Conservation (phyloP, 2,888 invertebrate species). For the Camptogramma bilineatum region DNA sequence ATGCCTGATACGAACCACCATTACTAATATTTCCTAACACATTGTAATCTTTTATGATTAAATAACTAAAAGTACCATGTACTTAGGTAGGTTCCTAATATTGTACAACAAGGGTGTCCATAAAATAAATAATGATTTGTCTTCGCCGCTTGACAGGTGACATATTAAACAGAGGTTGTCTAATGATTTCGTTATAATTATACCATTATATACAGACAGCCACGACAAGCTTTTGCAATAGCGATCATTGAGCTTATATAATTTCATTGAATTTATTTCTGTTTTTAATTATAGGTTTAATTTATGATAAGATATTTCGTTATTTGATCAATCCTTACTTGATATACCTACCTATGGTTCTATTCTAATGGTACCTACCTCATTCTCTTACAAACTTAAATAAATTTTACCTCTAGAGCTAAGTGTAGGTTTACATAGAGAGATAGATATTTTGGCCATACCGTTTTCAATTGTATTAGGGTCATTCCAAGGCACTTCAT, state of each 20-base stretch:
- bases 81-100: neutral
- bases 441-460: too few relatives aligned
- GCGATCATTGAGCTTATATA: slow-evolving; percentile 14
- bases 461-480: too few relatives aligned
- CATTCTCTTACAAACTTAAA: too few relatives aligned
- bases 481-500: too few relatives aligned
- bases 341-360: neutral
- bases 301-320: neutral
- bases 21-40: neutral
- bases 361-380: too few relatives aligned
- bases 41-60: neutral
- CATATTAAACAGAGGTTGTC: slow-evolving; percentile 29
- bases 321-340: neutral
- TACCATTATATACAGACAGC: slow-evolving; percentile 1
- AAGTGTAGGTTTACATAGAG: too few relatives aligned
- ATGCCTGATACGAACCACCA: too few relatives aligned
- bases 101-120: slow-evolving; percentile 5
- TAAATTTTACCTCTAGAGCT: too few relatives aligned
- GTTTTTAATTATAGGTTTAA: slow-evolving; percentile 9
- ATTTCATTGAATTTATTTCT: slow-evolving; percentile 8
- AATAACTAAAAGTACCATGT: neutral
- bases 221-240: slow-evolving; percentile 14
- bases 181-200: slow-evolving; percentile 34
- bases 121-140: slow-evolving; percentile 7
- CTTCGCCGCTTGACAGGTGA: slow-evolving; percentile 22